phyloP scores from a whole-genome alignment of 2,888 invertebrate genomes.

The Diarsia dahlii region DNA sequence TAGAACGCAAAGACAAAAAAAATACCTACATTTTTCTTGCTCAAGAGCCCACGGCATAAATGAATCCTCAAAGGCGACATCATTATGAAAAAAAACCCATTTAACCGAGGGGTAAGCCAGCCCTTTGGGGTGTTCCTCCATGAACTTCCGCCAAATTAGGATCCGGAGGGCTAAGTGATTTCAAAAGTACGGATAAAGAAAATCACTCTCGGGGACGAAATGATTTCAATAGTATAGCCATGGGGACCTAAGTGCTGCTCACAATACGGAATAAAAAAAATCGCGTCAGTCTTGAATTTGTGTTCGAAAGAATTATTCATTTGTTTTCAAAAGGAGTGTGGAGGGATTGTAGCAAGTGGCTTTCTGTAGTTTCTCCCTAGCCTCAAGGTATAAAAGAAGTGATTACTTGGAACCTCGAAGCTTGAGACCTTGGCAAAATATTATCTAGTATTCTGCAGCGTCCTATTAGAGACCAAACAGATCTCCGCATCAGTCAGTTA shows the following conservation, averaged over 20 bases:
- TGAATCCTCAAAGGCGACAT: constrained; percentile 50
- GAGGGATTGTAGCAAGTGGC: neutral
- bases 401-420: neutral
- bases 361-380: neutral
- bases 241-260: neutral
- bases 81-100: constrained; percentile 44
- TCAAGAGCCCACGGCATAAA: constrained; percentile 34
- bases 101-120: constrained; percentile 42
- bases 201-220: constrained; percentile 33
- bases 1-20: constrained; percentile 13
- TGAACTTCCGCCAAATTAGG: constrained; percentile 52
- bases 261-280: neutral
- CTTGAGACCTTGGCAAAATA: neutral
- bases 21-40: constrained; percentile 24
- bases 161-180: constrained; percentile 40
- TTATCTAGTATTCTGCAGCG: neutral
- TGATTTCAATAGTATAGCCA: neutral
- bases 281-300: neutral
- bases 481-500: neutral
- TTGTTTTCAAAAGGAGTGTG: neutral
- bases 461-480: neutral
- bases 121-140: constrained; percentile 45
- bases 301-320: neutral
- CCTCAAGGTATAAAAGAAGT: neutral
- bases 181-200: constrained; percentile 23